These are phyloP conservation scores for Echinometra lucunter DNA, from an alignment of 53 echinoderm and acorn worm genomes.

Conservation along the genomic window DNA sequence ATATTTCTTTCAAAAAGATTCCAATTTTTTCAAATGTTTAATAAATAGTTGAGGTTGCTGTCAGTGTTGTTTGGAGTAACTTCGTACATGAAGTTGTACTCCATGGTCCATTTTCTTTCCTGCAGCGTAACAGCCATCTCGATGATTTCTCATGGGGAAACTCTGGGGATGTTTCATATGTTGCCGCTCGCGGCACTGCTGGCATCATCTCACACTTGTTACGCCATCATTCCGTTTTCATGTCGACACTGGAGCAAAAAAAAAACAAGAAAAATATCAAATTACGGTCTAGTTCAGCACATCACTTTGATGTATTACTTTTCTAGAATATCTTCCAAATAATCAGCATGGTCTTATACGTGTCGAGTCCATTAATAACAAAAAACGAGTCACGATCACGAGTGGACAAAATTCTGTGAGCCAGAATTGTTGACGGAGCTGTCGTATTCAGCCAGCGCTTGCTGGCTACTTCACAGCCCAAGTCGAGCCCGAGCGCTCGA, in stretches of 20 bases:
- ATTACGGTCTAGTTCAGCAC: background rate
- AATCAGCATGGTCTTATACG: background rate
- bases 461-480: background rate
- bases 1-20: background rate
- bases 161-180: background rate
- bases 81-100: constrained; percentile 9
- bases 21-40: background rate
- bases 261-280: background rate
- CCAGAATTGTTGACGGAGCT: background rate
- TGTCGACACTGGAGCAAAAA: background rate
- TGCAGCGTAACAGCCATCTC: background rate
- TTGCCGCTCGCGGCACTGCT: background rate
- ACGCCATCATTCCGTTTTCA: background rate
- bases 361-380: background rate
- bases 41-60: background rate
- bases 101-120: constrained; percentile 12
- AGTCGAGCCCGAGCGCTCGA: background rate
- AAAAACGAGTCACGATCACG: background rate
- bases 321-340: background rate
- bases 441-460: background rate
- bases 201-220: background rate
- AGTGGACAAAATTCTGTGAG: background rate
- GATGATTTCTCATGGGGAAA: background rate
- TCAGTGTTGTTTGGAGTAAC: background rate
- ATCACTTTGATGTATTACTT: background rate